These are phyloP conservation scores for Temnothorax ravouxi DNA, from an alignment of 2,888 invertebrate species.

Conservation along the genomic window DNA sequence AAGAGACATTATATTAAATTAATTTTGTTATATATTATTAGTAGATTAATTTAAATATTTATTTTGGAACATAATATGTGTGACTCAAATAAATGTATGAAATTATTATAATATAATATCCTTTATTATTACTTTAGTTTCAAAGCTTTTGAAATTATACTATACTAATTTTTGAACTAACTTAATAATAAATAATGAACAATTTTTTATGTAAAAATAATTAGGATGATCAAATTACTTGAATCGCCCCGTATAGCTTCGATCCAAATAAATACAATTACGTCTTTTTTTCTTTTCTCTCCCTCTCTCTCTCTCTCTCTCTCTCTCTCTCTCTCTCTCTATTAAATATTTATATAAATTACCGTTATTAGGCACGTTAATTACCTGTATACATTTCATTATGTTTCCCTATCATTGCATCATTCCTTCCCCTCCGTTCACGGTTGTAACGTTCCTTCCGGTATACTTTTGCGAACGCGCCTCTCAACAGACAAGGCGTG, in stretches of 20 bases:
- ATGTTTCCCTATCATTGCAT: constrained; percentile 12
- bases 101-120: no score
- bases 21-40: no score
- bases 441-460: constrained; percentile 6
- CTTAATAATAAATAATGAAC: not conserved
- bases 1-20: no score
- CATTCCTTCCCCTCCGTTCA: not conserved
- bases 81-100: no score
- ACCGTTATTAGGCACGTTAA: constrained; percentile 21
- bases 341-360: constrained; percentile 29
- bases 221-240: constrained; percentile 11
- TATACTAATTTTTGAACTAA: not conserved
- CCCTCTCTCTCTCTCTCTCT: not conserved
- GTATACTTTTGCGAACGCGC: constrained; percentile 4
- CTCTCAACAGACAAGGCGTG: constrained; percentile 5
- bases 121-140: no score
- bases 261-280: constrained; percentile 17
- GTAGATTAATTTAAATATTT: no score
- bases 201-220: constrained; percentile 1
- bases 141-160: not conserved
- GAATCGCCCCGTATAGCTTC: not conserved
- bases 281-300: not conserved
- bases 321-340: not conserved
- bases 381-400: constrained; percentile 7
- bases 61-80: no score